phyloP scores from a whole-genome alignment of 2,797 vertebrate genomes.

The Discoglossus pictus region DNA sequence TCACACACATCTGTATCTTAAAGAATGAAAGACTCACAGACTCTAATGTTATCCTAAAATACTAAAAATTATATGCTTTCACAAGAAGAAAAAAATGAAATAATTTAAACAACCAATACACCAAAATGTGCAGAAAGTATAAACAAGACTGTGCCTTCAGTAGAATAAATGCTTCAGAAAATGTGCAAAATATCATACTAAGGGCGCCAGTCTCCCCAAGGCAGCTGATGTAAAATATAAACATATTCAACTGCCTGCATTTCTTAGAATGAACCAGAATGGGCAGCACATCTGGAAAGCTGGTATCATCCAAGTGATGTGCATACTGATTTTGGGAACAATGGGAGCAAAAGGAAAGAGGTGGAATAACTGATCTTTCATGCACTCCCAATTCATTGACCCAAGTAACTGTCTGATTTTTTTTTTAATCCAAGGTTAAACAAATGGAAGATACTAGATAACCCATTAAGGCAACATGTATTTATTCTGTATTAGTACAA shows the following conservation, averaged over 20 bases:
- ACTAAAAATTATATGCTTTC: slow-evolving; percentile 98
- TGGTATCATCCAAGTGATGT: slow-evolving; percentile 66
- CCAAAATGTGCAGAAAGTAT: slow-evolving; percentile 97
- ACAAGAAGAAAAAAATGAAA: slow-evolving; percentile 90
- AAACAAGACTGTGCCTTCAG: slow-evolving; percentile 98
- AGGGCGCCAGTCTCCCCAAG: slow-evolving; percentile 97
- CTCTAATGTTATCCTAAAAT: slow-evolving; percentile 98
- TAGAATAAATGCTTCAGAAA: slow-evolving; percentile 95
- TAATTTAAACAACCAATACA: slow-evolving; percentile 96
- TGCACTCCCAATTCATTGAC: slow-evolving; percentile 81
- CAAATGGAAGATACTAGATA: slow-evolving; percentile 84
- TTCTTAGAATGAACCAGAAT: slow-evolving; percentile 71
- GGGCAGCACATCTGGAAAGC: slow-evolving; percentile 70
- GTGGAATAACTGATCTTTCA: slow-evolving; percentile 80
- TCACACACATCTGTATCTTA: slow-evolving; percentile 97
- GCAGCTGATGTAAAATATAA: slow-evolving; percentile 88
- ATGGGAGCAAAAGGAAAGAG: slow-evolving; percentile 67
- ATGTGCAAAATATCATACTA: slow-evolving; percentile 99
- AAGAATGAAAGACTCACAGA: slow-evolving; percentile 99
- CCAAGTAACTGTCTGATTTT: slow-evolving; percentile 62
- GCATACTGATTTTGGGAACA: slow-evolving; percentile 71
- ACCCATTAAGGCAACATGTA: slow-evolving; percentile 99
- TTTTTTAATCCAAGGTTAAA: slow-evolving; percentile 76
- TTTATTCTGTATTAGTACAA: slow-evolving; percentile 89
- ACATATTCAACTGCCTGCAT: slow-evolving; percentile 80